These are phyloP conservation scores for Pristionchus japonicus DNA, from an alignment of 2,888 invertebrate species.

Conservation along the genomic window DNA sequence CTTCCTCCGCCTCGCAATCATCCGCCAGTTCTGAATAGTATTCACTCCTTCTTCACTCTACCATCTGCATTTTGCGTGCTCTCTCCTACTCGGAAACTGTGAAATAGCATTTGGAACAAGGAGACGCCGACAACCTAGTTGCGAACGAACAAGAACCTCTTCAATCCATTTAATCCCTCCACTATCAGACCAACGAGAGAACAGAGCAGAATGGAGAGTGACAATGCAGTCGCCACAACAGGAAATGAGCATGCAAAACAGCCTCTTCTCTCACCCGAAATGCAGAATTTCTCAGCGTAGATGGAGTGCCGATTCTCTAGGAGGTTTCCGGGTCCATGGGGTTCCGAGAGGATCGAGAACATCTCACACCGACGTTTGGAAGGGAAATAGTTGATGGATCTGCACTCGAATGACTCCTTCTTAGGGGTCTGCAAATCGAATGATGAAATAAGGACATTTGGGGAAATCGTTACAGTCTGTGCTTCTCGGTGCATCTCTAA, in stretches of 20 bases:
- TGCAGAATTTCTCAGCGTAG: slow-evolving; percentile 72
- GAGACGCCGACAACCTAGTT: too few species aligned
- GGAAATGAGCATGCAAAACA: neutral
- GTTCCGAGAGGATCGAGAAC: slow-evolving; percentile 68
- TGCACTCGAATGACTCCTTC: slow-evolving; percentile 63
- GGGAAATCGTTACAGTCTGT: neutral
- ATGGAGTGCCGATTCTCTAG: slow-evolving; percentile 68
- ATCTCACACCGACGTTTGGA: slow-evolving; percentile 53
- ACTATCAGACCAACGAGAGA: too few species aligned
- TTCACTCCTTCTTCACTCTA: too few species aligned
- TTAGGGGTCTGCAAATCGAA: slow-evolving; percentile 59
- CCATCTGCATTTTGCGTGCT: too few species aligned
- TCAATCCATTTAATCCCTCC: too few species aligned
- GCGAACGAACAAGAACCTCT: too few species aligned
- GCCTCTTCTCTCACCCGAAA: slow-evolving; percentile 60
- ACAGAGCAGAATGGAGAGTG: too few species aligned
- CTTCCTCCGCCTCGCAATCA: slow-evolving; percentile 67
- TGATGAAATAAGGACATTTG: too few species aligned
- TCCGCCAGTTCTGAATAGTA: slow-evolving; percentile 57
- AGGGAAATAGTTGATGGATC: slow-evolving; percentile 70
- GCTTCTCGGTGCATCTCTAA: too few species aligned
- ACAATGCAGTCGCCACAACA: too few species aligned
- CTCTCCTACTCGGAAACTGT: too few species aligned
- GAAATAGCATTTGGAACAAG: too few species aligned
- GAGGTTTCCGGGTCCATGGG: slow-evolving; percentile 71